Conservation (phyloP, 2,113 vertebrate genomes). For the Danio rerio region DNA sequence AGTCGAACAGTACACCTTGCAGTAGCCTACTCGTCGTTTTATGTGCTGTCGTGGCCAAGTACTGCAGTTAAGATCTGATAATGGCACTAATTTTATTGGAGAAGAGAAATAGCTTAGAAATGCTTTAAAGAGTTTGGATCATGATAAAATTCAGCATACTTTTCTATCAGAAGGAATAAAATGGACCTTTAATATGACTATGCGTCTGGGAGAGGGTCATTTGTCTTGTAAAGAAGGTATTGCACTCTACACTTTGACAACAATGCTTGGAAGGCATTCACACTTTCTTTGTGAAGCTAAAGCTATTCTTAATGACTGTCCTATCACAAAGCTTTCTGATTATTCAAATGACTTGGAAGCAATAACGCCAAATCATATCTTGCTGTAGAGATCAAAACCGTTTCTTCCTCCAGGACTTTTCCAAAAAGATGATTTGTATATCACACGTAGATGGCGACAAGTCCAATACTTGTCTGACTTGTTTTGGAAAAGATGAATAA, state of each 20-base stretch:
- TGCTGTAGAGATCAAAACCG: constrained; percentile 23
- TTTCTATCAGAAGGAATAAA: constrained; percentile 16
- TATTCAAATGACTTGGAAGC: constrained; percentile 33
- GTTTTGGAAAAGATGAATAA: no score
- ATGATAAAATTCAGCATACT: background rate
- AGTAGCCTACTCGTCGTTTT: no score
- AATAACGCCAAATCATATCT: constrained; percentile 40
- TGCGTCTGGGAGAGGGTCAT: no score
- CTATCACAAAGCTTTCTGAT: constrained; percentile 37
- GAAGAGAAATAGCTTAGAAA: background rate
- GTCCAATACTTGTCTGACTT: no score
- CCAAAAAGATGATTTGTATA: no score
- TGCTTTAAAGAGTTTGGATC: no score
- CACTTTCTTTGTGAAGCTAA: constrained; percentile 38
- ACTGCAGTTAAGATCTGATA: background rate
- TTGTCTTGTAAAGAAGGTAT: no score
- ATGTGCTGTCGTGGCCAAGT: constrained; percentile 7
- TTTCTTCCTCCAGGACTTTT: no score
- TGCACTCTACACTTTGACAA: constrained; percentile 13
- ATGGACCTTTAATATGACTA: constrained; percentile 36
- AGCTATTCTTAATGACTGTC: constrained; percentile 27
- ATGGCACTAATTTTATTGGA: constrained; percentile 35
- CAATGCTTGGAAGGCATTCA: constrained; percentile 36
- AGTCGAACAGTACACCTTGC: no score
- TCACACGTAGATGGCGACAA: no score